A percentile compares a stretch with the other conserved stretches of the same genome.
phyloP scores from a whole-genome alignment of 2,113 vertebrate genomes.

The Salvelinus alpinus region DNA sequence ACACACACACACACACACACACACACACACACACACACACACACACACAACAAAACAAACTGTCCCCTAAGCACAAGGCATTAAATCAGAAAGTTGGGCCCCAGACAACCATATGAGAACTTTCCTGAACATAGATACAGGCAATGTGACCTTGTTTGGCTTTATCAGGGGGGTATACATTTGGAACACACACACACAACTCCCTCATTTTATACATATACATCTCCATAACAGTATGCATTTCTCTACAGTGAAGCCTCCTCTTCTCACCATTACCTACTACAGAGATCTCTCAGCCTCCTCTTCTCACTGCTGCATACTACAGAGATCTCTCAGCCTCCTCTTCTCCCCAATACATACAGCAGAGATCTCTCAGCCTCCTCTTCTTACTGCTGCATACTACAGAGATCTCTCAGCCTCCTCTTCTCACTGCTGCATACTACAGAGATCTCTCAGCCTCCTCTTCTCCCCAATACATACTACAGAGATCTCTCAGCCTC shows the following conservation, averaged over 20 bases:
- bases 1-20: background rate
- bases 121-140: constrained; percentile 16
- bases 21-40: no score
- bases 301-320: no score
- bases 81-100: no score
- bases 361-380: no score
- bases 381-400: accelerated
- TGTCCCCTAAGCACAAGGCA: constrained; percentile 6
- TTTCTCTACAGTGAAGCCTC: background rate
- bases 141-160: constrained; percentile 26
- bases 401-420: no score
- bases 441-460: no score
- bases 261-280: no score
- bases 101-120: constrained; percentile 13
- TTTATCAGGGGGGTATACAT: constrained; percentile 21
- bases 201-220: constrained; percentile 5
- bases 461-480: accelerated
- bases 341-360: no score
- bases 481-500: no score
- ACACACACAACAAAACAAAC: background rate
- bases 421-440: no score
- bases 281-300: no score
- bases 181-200: background rate
- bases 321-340: no score
- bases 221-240: background rate